Evolutionary conservation across 1,140 invertebrate species (phyloP), one percentile per base, ranked within the genome.

Genomic region (Drosophila grimshawi): DNA sequence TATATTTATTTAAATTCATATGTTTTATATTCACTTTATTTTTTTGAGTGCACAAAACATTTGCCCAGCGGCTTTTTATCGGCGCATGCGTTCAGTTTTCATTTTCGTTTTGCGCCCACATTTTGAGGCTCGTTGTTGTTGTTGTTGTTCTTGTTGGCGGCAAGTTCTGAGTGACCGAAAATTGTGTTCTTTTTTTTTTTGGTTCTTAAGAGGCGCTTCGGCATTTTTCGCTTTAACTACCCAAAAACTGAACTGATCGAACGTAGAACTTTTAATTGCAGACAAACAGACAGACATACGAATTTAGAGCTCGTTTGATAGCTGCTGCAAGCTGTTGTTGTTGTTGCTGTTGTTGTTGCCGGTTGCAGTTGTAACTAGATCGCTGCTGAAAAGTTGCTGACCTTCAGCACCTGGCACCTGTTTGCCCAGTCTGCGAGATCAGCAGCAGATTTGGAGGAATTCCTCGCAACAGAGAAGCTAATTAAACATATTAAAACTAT

Each of bases 401-500:
- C 81, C 81, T 85, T 85, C 81, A 80, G 63, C 48, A 7, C 51
- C 32, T 53, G 76, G 63, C 81, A 83, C 81, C 81, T 83, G 81
- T 83, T 82, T 76, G 80, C 68, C 65, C 72, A 70, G 81, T 80
- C 63, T 46, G 49, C 37, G 69, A 68, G 33, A 43, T n/a, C 4
- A 49, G 11, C 33, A 2, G 43, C 11, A 5, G 53, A 51, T 73
- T 69, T 80, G 70, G 74, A 66, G 53, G 69, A 52, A 77, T 55
- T 65, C 37, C 73, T 53, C 6, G 56, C 56, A 62, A 74, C 19
- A 19, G 19, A 60, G 35, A 63, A 60, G 80, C 67, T 83, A 83
- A 83, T 85, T 85, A 85, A 64, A 81, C 73, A 72, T 83, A 83
- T 83, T 80, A 80, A 57, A 72, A 69, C 75, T 68, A 74, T 56